These are phyloP conservation scores for Molorchus minor DNA, from an alignment of 2,888 invertebrate species.

Conservation along the genomic window DNA sequence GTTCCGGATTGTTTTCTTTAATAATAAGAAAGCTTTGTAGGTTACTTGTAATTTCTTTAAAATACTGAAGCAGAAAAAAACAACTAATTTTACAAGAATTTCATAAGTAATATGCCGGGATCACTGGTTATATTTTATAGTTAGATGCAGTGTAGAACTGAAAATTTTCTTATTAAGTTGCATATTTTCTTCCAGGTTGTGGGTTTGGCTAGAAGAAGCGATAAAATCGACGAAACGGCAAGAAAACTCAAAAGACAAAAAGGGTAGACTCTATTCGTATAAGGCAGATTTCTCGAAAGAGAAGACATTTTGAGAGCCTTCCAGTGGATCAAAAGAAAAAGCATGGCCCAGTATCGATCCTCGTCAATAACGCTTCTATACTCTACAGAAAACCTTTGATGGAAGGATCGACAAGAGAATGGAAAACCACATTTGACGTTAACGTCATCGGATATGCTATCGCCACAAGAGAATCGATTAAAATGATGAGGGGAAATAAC, in stretches of 20 bases:
- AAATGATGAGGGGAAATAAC: conserved; percentile 46
- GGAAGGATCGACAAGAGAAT: conserved; percentile 44
- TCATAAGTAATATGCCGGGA: too few relatives aligned
- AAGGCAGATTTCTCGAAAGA: conserved; percentile 57
- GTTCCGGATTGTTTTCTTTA: too few relatives aligned
- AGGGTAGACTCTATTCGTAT: conserved; percentile 53
- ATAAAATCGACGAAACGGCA: conserved; percentile 41
- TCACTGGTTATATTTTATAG: too few relatives aligned
- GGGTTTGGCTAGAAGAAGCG: conserved; percentile 45
- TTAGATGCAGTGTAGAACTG: too few relatives aligned
- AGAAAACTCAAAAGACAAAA: conserved; percentile 35
- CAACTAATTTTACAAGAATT: too few relatives aligned
- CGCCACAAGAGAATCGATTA: conserved; percentile 50
- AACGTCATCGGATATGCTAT: conserved; percentile 44
- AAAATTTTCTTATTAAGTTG: too few relatives aligned
- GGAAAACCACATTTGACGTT: conserved; percentile 41
- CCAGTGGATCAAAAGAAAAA: conserved; percentile 53
- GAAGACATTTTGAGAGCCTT: conserved; percentile 54
- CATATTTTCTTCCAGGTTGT: conserved; percentile 47
- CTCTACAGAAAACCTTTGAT: conserved; percentile 38
- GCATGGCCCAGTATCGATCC: conserved; percentile 55
- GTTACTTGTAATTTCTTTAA: too few relatives aligned
- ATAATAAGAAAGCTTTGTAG: too few relatives aligned
- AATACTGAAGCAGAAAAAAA: too few relatives aligned
- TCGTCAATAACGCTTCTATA: conserved; percentile 60